Conservation (phyloP, 2,797 vertebrate species). For the Arrhamphus sclerolepis region DNA sequence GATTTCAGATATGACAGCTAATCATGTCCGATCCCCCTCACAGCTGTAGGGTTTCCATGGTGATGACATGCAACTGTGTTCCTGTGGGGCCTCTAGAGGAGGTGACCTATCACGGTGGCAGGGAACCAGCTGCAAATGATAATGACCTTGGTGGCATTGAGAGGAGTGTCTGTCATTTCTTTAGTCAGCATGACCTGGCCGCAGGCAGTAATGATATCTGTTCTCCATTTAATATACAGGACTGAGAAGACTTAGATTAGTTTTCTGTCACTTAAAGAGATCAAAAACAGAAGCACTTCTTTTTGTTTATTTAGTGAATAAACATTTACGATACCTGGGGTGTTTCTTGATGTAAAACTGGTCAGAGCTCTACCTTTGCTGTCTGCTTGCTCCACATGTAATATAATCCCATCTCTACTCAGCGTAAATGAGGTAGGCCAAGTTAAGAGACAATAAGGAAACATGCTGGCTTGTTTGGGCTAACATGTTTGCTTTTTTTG, state of each 20-base stretch:
- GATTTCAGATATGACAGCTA: slow-evolving; percentile 58
- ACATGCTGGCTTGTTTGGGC: slow-evolving; percentile 51
- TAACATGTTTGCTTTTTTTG: slow-evolving; percentile 37
- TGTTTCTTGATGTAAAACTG: slow-evolving; percentile 8
- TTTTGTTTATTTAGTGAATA: not conserved
- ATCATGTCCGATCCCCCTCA: slow-evolving; percentile 26
- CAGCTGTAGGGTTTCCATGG: slow-evolving; percentile 57
- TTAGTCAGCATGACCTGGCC: slow-evolving; percentile 18
- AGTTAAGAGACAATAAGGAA: slow-evolving; percentile 55
- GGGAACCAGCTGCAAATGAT: slow-evolving; percentile 52
- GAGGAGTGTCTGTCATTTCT: slow-evolving; percentile 39
- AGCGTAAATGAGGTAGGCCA: slow-evolving; percentile 36
- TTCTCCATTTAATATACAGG: not conserved
- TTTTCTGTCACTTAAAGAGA: not conserved
- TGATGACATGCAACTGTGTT: slow-evolving; percentile 12
- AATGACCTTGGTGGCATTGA: slow-evolving; percentile 31
- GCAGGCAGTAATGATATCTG: slow-evolving; percentile 30
- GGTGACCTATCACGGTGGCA: slow-evolving; percentile 47
- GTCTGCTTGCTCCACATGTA: slow-evolving; percentile 34
- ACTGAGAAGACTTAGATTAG: not conserved
- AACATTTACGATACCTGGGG: not conserved
- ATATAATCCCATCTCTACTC: slow-evolving; percentile 45
- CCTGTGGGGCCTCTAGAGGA: slow-evolving; percentile 33
- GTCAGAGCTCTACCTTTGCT: not conserved
- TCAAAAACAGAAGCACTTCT: not conserved